Evolutionary conservation across 2,797 vertebrate species (phyloP).

Genomic region (Eupleurogrammus muticus): DNA sequence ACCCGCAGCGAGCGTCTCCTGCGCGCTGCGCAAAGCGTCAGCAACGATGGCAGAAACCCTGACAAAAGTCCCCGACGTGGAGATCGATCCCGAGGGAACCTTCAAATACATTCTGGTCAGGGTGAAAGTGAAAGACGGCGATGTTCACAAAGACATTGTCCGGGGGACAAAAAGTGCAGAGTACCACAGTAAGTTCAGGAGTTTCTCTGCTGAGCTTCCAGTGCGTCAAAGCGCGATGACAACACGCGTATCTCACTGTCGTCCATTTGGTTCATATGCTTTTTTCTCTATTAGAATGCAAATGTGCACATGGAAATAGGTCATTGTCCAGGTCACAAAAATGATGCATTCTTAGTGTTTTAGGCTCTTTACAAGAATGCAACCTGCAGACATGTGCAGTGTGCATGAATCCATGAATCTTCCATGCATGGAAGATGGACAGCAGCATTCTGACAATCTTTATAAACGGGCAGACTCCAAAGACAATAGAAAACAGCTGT

Average conservation of each 20-base stretch:
- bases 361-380: no score
- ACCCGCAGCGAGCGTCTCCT: not conserved
- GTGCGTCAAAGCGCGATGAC: slow-evolving; percentile 28
- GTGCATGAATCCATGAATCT: not conserved
- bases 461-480: not conserved
- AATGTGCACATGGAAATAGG: no score
- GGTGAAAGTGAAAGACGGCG: slow-evolving; percentile 82
- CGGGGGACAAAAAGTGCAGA: slow-evolving; percentile 89
- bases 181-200: slow-evolving; percentile 90
- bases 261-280: no score
- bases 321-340: no score
- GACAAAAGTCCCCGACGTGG: slow-evolving; percentile 79
- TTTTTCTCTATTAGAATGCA: no score
- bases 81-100: slow-evolving; percentile 89
- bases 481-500: not conserved
- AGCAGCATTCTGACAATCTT: not conserved
- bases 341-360: no score
- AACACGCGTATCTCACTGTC: not conserved
- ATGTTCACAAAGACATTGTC: slow-evolving; percentile 85
- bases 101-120: slow-evolving; percentile 92
- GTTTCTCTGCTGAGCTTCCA: slow-evolving; percentile 11
- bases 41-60: slow-evolving; percentile 78
- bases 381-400: not conserved
- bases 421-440: not conserved
- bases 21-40: not conserved